Conservation (phyloP, 2,113 vertebrate genomes). For the Struthio camelus region DNA sequence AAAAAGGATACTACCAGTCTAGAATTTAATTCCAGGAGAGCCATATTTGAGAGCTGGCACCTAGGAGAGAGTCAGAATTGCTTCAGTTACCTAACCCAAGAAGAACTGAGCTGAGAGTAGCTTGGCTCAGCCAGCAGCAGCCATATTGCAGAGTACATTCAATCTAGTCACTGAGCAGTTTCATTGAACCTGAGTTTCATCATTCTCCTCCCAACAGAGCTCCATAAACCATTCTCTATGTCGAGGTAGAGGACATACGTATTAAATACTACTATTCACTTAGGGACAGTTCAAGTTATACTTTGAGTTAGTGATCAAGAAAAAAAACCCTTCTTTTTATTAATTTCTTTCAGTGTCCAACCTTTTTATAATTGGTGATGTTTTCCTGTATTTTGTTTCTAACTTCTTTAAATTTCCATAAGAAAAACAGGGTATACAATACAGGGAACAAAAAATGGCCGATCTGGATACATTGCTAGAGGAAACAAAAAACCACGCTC, state of each 20-base stretch:
- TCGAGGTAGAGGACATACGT: neutral
- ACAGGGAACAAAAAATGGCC: neutral
- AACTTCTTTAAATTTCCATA: neutral
- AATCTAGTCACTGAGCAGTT: neutral
- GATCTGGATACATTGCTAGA: neutral
- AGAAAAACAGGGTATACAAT: neutral
- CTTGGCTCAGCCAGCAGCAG: neutral
- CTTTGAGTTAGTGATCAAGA: neutral
- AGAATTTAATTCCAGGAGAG: neutral
- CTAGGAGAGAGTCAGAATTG: neutral
- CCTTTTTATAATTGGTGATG: neutral
- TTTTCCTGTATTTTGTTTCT: neutral
- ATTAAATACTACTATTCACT: neutral
- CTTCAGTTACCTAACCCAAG: neutral
- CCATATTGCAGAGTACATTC: neutral
- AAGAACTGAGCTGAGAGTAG: neutral
- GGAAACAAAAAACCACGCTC: neutral
- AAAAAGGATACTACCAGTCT: neutral
- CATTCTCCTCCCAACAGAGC: rapidly evolving
- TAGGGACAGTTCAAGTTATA: neutral
- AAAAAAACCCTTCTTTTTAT: neutral
- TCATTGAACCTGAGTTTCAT: neutral
- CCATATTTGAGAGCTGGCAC: neutral
- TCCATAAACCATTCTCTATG: neutral
- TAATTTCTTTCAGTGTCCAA: neutral